phyloP scores from a whole-genome alignment of 2,113 vertebrate species.

The Anguilla japonica region DNA sequence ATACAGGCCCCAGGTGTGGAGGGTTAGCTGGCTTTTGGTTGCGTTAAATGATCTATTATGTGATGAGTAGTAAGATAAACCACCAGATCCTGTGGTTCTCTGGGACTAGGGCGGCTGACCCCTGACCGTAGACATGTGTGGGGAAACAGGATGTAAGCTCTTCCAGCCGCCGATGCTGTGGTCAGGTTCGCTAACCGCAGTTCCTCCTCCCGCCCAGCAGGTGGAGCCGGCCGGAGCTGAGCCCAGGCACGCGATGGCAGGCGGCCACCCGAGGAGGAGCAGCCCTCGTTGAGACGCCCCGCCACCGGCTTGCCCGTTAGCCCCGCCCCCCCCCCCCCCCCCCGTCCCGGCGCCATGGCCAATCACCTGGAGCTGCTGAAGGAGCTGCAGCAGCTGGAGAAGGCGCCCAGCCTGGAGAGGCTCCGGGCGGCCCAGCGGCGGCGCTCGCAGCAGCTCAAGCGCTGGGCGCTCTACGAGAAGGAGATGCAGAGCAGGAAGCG shows the following conservation, averaged over 20 bases:
- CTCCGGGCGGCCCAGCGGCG: conserved; percentile 90
- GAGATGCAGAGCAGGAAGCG: conserved; percentile 91
- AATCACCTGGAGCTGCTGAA: conserved; percentile 91
- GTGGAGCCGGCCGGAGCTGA: conserved; percentile 31
- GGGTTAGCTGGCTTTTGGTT: too few species aligned
- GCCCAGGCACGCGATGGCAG: conserved; percentile 44
- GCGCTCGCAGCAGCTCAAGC: conserved; percentile 92
- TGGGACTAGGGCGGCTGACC: too few species aligned
- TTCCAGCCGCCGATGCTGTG: too few species aligned
- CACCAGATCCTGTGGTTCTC: too few species aligned
- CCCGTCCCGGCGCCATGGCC: conserved; percentile 71
- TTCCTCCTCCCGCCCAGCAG: background rate
- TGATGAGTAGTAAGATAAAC: too few species aligned
- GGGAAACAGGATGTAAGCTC: too few species aligned
- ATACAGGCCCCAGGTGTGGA: too few species aligned
- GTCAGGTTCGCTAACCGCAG: background rate
- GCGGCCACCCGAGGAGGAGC: conserved; percentile 54
- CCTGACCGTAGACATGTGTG: too few species aligned
- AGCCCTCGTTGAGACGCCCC: conserved; percentile 50
- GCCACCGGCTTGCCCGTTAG: background rate
- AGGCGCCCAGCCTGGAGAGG: conserved; percentile 90
- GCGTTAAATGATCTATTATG: too few species aligned
- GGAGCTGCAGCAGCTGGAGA: conserved; percentile 95
- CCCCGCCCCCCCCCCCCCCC: background rate
- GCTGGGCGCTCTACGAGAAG: conserved; percentile 94